Evolutionary conservation across 1,140 invertebrate genomes (phyloP).

Genomic region (Hesperophylax magnus): DNA sequence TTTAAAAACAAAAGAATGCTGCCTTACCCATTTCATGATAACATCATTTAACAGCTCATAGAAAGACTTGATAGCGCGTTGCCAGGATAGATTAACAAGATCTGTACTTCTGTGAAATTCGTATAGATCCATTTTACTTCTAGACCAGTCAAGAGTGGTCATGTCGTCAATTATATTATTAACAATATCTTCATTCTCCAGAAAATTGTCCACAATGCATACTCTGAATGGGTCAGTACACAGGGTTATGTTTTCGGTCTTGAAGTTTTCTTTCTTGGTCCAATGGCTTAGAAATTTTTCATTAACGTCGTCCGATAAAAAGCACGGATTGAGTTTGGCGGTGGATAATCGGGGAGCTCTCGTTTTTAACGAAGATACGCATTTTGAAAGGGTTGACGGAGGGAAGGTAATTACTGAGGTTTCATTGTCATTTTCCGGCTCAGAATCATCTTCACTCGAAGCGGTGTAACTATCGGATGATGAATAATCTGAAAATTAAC

Average conservation of each 20-base stretch:
- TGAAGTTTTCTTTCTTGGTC: conserved; percentile 39
- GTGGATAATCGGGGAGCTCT: background rate
- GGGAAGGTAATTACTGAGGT: conserved; percentile 20
- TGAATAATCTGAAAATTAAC: conserved; percentile 44
- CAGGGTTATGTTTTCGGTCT: conserved; percentile 34
- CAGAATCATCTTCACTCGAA: conserved; percentile 44
- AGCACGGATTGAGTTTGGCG: conserved; percentile 45
- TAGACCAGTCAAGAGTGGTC: conserved; percentile 76
- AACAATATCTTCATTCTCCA: conserved; percentile 70
- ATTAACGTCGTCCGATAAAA: conserved; percentile 33
- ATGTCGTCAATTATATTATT: conserved; percentile 75
- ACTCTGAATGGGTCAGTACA: conserved; percentile 69
- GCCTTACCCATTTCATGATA: conserved; percentile 71
- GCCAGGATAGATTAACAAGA: conserved; percentile 72
- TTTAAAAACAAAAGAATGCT: background rate
- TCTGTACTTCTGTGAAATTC: conserved; percentile 81
- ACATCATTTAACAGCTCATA: conserved; percentile 73
- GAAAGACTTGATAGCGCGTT: conserved; percentile 69
- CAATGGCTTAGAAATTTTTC: conserved; percentile 43
- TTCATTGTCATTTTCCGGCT: conserved; percentile 35
- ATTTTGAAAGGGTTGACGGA: conserved; percentile 24
- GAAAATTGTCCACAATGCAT: conserved; percentile 74
- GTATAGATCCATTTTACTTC: conserved; percentile 79
- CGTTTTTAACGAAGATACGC: conserved; percentile 10
- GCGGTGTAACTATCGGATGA: conserved; percentile 60